Evolutionary conservation across 2,888 invertebrate genomes (phyloP).

Genomic region (Archaeoteleia sp.): DNA sequence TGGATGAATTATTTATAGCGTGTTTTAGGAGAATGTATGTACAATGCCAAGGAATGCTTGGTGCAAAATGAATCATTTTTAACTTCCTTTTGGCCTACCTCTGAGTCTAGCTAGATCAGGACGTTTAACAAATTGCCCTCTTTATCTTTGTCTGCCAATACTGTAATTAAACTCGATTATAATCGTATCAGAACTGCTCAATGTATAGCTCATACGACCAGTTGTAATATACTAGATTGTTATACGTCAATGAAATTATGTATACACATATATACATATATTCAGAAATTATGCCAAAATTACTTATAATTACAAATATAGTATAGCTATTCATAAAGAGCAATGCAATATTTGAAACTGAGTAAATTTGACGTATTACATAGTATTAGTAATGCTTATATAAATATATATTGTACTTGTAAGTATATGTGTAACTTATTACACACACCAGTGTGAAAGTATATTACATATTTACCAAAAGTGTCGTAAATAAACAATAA

Average conservation of each 20-base stretch:
- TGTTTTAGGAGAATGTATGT: conserved; percentile 38
- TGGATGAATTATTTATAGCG: conserved; percentile 45
- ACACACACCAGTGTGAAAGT: conserved; percentile 46
- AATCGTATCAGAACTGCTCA: conserved; percentile 50
- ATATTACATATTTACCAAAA: conserved; percentile 26
- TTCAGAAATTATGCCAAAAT: too few species aligned
- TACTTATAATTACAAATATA: too few species aligned
- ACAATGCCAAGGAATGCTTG: conserved; percentile 41
- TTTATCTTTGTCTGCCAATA: conserved; percentile 45
- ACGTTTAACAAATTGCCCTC: conserved; percentile 25
- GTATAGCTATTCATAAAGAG: too few species aligned
- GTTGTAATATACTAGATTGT: too few species aligned
- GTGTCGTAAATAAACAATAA: background rate
- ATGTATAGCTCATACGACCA: conserved; percentile 21
- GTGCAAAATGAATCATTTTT: conserved; percentile 39
- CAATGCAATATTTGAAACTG: conserved; percentile 11
- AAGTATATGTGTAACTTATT: conserved; percentile 25
- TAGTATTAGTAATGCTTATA: conserved; percentile 11
- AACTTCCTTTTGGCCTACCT: conserved; percentile 56
- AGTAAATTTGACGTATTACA: conserved; percentile 28
- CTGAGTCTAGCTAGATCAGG: conserved; percentile 33
- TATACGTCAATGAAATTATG: too few species aligned
- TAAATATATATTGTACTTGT: conserved; percentile 20
- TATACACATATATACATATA: too few species aligned
- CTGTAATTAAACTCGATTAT: conserved; percentile 33